Evolutionary conservation across 35 echinoderm and acorn worm species (phyloP).

Genomic region (Hemicentrotus pulcherrimus): DNA sequence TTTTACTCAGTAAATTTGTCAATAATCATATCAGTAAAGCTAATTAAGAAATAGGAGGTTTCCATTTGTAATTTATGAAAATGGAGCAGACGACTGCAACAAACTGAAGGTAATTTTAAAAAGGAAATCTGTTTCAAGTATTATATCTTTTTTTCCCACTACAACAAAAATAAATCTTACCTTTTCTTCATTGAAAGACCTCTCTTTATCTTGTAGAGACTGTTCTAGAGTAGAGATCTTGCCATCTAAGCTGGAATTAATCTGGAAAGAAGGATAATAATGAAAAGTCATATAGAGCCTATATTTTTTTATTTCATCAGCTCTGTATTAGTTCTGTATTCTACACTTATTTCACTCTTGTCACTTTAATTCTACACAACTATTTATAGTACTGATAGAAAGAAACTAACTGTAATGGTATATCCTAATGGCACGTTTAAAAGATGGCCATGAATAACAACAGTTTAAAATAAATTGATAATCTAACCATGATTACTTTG

Average conservation of each 20-base stretch:
- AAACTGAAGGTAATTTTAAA: background rate
- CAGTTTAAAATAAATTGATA: background rate
- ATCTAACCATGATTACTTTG: no score
- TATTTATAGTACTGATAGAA: background rate
- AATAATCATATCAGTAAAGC: background rate
- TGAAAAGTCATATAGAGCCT: background rate
- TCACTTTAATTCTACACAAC: background rate
- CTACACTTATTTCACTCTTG: background rate
- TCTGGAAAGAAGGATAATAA: conserved; percentile 52
- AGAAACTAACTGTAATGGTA: background rate
- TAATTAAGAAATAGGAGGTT: background rate
- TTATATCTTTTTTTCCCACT: background rate
- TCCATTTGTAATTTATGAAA: background rate
- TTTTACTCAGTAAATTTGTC: background rate
- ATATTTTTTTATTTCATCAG: background rate
- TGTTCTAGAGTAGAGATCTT: conserved; percentile 74
- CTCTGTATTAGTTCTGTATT: background rate
- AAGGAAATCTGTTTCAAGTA: background rate
- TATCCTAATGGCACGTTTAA: background rate
- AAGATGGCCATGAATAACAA: no score
- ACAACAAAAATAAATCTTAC: background rate
- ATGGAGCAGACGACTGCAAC: background rate
- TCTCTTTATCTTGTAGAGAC: conserved; percentile 65
- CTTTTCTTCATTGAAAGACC: conserved; percentile 42
- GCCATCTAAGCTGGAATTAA: conserved; percentile 78